Percentiles rank a stretch among this genome's conserved stretches.
These are phyloP conservation scores for Diogma glabrata DNA, from an alignment of 2,888 invertebrate species.

Conservation along the genomic window DNA sequence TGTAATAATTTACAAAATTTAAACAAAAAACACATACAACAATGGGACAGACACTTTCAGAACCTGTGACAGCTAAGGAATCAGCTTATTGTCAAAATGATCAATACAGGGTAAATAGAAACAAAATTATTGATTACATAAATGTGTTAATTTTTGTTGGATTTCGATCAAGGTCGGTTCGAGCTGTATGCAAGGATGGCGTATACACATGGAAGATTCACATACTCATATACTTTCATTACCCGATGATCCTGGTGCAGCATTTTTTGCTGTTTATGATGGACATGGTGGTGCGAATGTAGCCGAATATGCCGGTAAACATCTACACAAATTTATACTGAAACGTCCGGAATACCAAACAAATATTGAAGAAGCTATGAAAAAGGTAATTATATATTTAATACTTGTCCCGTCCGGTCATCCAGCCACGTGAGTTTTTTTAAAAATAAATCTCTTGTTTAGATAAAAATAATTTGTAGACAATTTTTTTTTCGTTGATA, in stretches of 20 bases:
- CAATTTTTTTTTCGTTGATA: no score
- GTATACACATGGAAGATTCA: slow-evolving; percentile 98
- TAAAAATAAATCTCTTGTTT: no score
- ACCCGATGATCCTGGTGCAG: slow-evolving; percentile 83
- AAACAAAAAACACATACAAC: no score
- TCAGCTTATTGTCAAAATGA: slow-evolving; percentile 69
- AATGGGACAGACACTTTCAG: slow-evolving; percentile 97
- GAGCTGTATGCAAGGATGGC: slow-evolving; percentile 99
- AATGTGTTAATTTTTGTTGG: neutral
- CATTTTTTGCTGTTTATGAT: slow-evolving; percentile 93
- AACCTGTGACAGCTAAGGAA: slow-evolving; percentile 87
- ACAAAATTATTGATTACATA: neutral
- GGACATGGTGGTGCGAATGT: slow-evolving; percentile 65
- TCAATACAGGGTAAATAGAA: slow-evolving; percentile 35
- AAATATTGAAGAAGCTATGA: slow-evolving; percentile 72
- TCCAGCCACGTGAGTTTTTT: no score
- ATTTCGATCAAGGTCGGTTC: slow-evolving; percentile 58
- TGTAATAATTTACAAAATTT: no score
- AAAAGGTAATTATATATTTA: slow-evolving; percentile 59
- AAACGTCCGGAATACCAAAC: slow-evolving; percentile 71
- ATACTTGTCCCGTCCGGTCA: no score
- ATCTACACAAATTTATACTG: slow-evolving; percentile 85
- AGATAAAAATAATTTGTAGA: no score
- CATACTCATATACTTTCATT: slow-evolving; percentile 90
- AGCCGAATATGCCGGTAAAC: slow-evolving; percentile 89